Conservation (phyloP, 2,113 vertebrate species). For the Apus apus region DNA sequence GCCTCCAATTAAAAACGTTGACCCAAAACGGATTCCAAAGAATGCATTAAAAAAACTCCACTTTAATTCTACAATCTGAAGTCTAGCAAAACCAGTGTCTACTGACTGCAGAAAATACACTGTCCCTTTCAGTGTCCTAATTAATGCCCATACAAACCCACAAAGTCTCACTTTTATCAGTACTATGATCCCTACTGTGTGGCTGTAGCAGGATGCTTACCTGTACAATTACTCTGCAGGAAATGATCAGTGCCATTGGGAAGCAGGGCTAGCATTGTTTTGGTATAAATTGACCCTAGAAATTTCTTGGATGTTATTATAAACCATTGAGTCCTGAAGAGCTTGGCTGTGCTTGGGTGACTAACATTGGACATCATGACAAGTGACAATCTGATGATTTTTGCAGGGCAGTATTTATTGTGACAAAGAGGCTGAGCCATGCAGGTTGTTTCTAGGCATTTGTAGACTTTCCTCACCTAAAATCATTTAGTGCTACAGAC, state of each 20-base stretch:
- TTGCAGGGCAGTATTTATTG: not conserved
- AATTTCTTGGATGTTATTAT: not conserved
- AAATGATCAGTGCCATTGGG: not conserved
- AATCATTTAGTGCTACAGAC: not conserved
- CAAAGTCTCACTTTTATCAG: not conserved
- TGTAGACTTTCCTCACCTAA: not conserved
- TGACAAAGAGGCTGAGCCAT: not conserved
- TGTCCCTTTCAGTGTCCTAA: not conserved
- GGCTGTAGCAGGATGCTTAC: not conserved
- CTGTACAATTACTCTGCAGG: not conserved
- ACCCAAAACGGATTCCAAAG: not conserved
- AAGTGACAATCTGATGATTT: not conserved
- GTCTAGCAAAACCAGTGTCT: not conserved
- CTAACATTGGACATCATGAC: not conserved
- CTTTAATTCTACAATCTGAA: not conserved
- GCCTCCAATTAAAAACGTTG: not conserved
- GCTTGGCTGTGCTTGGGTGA: not conserved
- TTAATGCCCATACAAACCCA: not conserved
- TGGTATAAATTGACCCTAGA: not conserved
- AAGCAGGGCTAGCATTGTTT: not conserved
- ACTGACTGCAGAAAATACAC: not conserved
- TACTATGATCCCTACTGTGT: not conserved
- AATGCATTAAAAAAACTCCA: not conserved
- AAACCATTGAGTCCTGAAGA: not conserved
- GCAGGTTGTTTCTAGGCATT: not conserved